Evolutionary conservation across 2,113 vertebrate species (phyloP).

Genomic region (Arvicanthis niloticus): DNA sequence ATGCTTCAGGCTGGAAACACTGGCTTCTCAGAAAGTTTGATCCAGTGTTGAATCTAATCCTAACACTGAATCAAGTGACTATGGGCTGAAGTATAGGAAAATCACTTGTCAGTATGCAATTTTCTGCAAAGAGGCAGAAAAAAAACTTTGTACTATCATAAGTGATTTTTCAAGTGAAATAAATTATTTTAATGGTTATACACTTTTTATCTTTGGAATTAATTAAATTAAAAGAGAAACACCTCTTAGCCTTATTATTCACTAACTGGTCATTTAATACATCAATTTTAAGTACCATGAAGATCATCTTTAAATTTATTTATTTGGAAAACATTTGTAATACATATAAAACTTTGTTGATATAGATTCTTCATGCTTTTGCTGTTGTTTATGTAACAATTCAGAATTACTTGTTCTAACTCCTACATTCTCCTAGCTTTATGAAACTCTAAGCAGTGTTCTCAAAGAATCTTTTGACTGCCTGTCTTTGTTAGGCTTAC

Average conservation of each 20-base stretch:
- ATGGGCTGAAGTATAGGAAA: conserved; percentile 21
- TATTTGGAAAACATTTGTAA: neutral
- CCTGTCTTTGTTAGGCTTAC: neutral
- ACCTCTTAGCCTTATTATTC: neutral
- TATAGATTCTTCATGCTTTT: neutral
- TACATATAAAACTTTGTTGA: neutral
- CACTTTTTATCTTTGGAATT: conserved; percentile 9
- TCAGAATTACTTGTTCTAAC: neutral
- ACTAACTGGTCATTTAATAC: neutral
- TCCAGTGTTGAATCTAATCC: neutral
- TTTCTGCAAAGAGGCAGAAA: neutral
- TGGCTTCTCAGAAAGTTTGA: conserved; percentile 19
- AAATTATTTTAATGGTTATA: neutral
- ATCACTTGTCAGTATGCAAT: neutral
- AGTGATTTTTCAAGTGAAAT: neutral
- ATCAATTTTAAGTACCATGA: neutral
- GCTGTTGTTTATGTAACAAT: neutral
- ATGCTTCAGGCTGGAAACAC: neutral
- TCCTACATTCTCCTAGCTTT: neutral
- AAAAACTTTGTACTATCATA: neutral
- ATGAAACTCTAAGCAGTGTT: neutral
- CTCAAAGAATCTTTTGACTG: neutral
- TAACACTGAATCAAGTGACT: conserved; percentile 27
- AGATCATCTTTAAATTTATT: neutral
- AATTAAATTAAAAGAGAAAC: neutral